phyloP scores from a whole-genome alignment of 2,113 vertebrate species.

The Labeo catla region DNA sequence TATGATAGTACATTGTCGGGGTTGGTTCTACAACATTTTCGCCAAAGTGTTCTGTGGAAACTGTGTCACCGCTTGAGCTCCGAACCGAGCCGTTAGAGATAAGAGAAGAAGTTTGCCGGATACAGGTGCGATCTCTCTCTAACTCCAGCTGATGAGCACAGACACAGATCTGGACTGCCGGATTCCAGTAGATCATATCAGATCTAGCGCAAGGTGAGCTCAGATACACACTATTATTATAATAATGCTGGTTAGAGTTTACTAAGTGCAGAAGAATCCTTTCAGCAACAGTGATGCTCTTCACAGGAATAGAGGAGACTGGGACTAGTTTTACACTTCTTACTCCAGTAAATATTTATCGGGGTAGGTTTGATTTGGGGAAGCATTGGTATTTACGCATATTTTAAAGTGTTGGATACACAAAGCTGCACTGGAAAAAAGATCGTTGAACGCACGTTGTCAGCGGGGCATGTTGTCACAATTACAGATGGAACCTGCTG shows the following conservation, averaged over 20 bases:
- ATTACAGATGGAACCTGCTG: neutral
- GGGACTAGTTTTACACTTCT: conserved; percentile 8
- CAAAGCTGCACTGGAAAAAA: neutral
- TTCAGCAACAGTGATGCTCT: conserved; percentile 12
- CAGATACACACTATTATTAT: neutral
- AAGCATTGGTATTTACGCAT: neutral
- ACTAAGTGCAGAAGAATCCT: neutral
- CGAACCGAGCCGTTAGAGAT: neutral
- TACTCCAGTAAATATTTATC: neutral
- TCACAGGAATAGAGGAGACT: neutral
- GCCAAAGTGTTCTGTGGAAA: conserved; percentile 14
- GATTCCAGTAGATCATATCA: conserved; percentile 24
- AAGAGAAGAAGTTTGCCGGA: conserved; percentile 23
- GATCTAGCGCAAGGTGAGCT: conserved; percentile 25
- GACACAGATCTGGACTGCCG: neutral
- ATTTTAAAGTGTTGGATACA: neutral
- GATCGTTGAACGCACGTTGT: neutral
- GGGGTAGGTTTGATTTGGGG: neutral
- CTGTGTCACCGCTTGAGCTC: neutral
- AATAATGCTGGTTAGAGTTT: conserved; percentile 6
- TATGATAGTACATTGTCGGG: neutral
- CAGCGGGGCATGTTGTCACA: neutral
- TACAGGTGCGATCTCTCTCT: conserved; percentile 31
- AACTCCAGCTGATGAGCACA: conserved; percentile 38
- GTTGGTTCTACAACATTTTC: conserved; percentile 2